Conservation (phyloP, 2,888 invertebrate species). For the Athripsodes cinereus region DNA sequence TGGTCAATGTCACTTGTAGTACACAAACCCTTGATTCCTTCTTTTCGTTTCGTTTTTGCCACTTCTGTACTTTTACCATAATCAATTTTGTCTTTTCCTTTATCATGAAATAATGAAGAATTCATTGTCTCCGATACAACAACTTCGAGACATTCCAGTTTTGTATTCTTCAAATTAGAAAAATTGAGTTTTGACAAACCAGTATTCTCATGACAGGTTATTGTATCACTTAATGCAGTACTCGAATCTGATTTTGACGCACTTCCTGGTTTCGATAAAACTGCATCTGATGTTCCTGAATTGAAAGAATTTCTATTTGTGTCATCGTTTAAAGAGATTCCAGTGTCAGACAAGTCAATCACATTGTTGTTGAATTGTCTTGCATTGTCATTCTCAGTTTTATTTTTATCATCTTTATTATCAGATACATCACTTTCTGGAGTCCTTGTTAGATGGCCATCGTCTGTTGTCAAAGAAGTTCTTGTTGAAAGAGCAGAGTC, state of each 20-base stretch:
- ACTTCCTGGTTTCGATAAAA: slow-evolving; percentile 19
- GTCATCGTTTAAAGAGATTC: slow-evolving; percentile 11
- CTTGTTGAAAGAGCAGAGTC: slow-evolving; percentile 35
- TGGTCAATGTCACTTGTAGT: slow-evolving; percentile 40
- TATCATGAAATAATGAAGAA: slow-evolving; percentile 22
- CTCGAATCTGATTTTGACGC: slow-evolving; percentile 21
- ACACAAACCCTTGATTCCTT: slow-evolving; percentile 7
- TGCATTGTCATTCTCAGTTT: slow-evolving; percentile 32
- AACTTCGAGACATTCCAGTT: slow-evolving; percentile 40
- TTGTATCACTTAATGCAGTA: slow-evolving; percentile 16
- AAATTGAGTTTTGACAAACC: not conserved
- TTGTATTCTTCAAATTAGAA: slow-evolving; percentile 9
- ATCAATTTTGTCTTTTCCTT: slow-evolving; percentile 20
- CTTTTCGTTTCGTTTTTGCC: slow-evolving; percentile 8
- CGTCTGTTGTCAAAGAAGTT: slow-evolving; percentile 33
- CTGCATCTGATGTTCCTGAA: slow-evolving; percentile 13
- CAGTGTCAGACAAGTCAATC: slow-evolving; percentile 23
- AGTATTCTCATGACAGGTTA: slow-evolving; percentile 23
- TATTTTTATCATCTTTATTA: slow-evolving; percentile 25
- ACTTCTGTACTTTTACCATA: slow-evolving; percentile 1
- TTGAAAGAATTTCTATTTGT: slow-evolving; percentile 20
- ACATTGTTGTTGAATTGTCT: slow-evolving; percentile 27
- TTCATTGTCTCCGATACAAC: slow-evolving; percentile 43
- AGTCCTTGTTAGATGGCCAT: not conserved
- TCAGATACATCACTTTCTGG: not conserved